phyloP scores from a whole-genome alignment of 2,113 vertebrate species.

The Emydocephalus ijimae region DNA sequence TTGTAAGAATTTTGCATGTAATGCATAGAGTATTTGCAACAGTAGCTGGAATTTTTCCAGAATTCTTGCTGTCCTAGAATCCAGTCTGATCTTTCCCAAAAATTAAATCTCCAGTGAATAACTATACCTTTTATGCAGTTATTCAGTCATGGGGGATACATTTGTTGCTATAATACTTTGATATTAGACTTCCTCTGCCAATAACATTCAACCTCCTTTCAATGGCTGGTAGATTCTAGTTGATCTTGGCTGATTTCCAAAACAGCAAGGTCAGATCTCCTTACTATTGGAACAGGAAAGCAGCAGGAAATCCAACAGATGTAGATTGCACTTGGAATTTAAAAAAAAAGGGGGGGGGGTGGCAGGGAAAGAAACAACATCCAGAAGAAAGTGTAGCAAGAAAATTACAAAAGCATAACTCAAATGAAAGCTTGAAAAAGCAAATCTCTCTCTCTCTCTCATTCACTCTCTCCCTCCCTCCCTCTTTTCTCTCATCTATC shows the following conservation, averaged over 20 bases:
- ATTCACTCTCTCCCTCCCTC: no score
- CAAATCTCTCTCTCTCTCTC: not conserved
- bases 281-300: not conserved
- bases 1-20: not conserved
- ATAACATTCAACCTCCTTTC: not conserved
- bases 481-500: no score
- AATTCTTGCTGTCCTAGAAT: not conserved
- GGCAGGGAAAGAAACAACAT: not conserved
- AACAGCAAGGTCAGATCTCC: not conserved
- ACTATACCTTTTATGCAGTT: not conserved
- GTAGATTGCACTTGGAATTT: not conserved
- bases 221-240: not conserved
- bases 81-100: not conserved
- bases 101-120: not conserved
- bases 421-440: not conserved
- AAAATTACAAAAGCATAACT: not conserved
- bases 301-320: not conserved
- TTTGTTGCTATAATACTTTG: not conserved
- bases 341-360: not conserved
- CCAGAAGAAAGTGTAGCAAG: not conserved
- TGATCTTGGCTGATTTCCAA: not conserved
- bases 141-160: not conserved
- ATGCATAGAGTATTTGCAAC: not conserved
- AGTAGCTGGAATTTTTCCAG: not conserved
- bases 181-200: not conserved